Percentiles rank a stretch among this genome's conserved stretches.
phyloP scores from a whole-genome alignment of 2,888 invertebrate genomes.

The Aquatica leii region DNA sequence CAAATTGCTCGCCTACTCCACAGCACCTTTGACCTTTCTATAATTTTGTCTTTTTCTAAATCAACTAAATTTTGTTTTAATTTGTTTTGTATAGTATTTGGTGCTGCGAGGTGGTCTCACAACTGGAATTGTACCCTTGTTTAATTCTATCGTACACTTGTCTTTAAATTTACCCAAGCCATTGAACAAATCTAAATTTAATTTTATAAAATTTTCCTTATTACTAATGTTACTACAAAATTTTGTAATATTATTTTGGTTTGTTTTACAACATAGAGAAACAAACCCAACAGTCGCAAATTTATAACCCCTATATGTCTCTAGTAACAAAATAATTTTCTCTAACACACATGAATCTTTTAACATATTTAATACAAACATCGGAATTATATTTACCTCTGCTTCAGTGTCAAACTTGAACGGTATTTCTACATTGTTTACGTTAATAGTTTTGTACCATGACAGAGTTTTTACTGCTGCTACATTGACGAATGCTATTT shows the following conservation, averaged over 20 bases:
- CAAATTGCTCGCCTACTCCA: neutral
- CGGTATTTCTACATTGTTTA: too few species aligned
- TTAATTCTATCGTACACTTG: too few species aligned
- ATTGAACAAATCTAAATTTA: neutral
- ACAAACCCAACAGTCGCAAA: neutral
- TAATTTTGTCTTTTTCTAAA: neutral
- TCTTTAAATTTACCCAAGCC: too few species aligned
- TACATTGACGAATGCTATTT: too few species aligned
- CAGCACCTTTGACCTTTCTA: neutral
- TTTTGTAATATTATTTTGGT: neutral
- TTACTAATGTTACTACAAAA: too few species aligned
- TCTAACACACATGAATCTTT: neutral
- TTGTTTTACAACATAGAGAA: neutral
- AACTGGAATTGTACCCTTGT: neutral
- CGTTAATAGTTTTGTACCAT: too few species aligned
- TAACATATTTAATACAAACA: too few species aligned
- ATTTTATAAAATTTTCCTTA: neutral
- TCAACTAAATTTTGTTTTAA: too few species aligned
- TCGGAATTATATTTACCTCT: too few species aligned
- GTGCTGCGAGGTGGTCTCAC: neutral
- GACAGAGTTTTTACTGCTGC: neutral
- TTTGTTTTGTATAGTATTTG: too few species aligned
- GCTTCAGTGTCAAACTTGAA: neutral
- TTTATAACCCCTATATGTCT: neutral
- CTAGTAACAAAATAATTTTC: too few species aligned